These are phyloP conservation scores for Charanyca ferruginea DNA, from an alignment of 2,888 invertebrate species.

Conservation along the genomic window DNA sequence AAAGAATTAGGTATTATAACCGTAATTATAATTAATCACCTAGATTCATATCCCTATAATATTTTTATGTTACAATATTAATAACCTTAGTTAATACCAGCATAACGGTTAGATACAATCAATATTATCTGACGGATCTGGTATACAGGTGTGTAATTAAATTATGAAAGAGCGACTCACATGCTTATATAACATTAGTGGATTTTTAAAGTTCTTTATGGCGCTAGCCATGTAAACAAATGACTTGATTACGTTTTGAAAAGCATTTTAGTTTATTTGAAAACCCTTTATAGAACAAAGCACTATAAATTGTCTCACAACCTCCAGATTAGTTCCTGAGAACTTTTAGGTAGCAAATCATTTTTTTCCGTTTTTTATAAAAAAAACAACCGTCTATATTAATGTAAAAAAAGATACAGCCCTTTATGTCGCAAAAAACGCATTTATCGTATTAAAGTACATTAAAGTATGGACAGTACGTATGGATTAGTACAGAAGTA, in stretches of 20 bases:
- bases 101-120: slow-evolving; percentile 43
- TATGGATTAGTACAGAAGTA: too few species aligned
- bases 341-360: too few species aligned
- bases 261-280: neutral
- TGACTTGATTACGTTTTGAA: neutral
- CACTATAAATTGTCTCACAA: neutral
- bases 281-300: neutral
- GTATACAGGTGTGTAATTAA: slow-evolving; percentile 51
- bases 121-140: slow-evolving; percentile 50
- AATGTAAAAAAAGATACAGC: too few species aligned
- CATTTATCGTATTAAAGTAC: too few species aligned
- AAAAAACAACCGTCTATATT: too few species aligned
- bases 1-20: neutral
- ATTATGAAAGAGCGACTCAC: slow-evolving; percentile 56
- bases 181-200: slow-evolving; percentile 36
- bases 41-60: slow-evolving; percentile 8
- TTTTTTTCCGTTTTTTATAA: too few species aligned
- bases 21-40: neutral
- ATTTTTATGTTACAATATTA: slow-evolving; percentile 20
- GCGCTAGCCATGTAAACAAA: slow-evolving; percentile 28
- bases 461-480: too few species aligned
- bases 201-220: slow-evolving; percentile 38
- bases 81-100: slow-evolving; percentile 25
- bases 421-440: too few species aligned
- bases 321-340: neutral